Conservation (phyloP, 2,888 invertebrate genomes). For the Eucriotettix oculatus region DNA sequence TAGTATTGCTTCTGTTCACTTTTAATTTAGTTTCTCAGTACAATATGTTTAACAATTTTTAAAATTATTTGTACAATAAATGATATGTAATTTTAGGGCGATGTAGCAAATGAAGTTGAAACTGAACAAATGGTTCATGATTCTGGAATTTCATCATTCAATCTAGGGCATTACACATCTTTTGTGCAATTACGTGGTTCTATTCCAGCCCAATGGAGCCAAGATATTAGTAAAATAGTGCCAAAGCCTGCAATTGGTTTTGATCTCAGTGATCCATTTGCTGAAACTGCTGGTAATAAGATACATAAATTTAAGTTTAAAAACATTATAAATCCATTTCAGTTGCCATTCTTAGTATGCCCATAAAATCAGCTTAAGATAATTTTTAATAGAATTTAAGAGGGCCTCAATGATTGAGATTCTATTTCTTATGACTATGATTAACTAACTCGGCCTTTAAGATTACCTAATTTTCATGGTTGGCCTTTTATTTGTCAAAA, state of each 20-base stretch:
- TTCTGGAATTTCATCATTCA: slow-evolving; percentile 56
- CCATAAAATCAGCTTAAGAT: too few relatives aligned
- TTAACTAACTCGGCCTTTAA: too few relatives aligned
- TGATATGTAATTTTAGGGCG: slow-evolving; percentile 38
- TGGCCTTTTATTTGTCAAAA: too few relatives aligned
- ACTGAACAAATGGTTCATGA: slow-evolving; percentile 92
- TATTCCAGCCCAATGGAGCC: slow-evolving; percentile 92
- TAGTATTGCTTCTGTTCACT: background rate
- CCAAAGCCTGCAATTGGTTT: slow-evolving; percentile 92
- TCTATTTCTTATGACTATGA: too few relatives aligned
- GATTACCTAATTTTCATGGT: too few relatives aligned
- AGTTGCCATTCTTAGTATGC: too few relatives aligned
- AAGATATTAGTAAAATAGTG: slow-evolving; percentile 93
- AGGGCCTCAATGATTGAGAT: too few relatives aligned
- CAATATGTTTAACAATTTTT: background rate
- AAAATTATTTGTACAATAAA: background rate
- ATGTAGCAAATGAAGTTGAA: slow-evolving; percentile 97
- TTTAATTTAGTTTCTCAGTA: background rate
- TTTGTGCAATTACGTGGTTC: slow-evolving; percentile 97
- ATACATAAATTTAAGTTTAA: too few relatives aligned
- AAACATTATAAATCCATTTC: too few relatives aligned
- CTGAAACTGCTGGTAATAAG: slow-evolving; percentile 63
- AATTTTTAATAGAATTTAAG: too few relatives aligned
- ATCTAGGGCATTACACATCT: slow-evolving; percentile 59
- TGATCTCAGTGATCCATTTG: slow-evolving; percentile 74